A percentile compares a stretch with the other conserved stretches of the same genome.
phyloP scores from a whole-genome alignment of 2,113 vertebrate genomes.

The Seriola aureovittata region DNA sequence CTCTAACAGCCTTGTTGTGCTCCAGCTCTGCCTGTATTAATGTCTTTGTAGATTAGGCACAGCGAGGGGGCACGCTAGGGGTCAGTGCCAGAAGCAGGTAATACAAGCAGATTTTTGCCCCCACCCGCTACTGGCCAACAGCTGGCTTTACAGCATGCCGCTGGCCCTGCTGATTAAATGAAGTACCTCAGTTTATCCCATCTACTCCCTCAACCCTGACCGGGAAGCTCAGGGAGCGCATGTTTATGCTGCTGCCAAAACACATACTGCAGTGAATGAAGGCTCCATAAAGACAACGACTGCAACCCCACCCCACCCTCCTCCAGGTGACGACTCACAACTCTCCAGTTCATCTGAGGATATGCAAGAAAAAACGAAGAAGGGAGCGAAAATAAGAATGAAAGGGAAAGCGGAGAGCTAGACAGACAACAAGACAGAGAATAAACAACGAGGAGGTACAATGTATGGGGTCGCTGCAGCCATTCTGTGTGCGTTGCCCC shows the following conservation, averaged over 20 bases:
- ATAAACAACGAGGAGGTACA: constrained; percentile 35
- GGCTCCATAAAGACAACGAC: constrained; percentile 34
- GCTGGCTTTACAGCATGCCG: constrained; percentile 67
- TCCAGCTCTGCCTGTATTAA: constrained; percentile 70
- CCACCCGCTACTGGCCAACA: constrained; percentile 61
- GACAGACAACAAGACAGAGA: constrained; percentile 2
- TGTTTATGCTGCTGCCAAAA: constrained; percentile 69
- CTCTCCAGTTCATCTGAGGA: constrained; percentile 40
- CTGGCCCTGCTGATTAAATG: constrained; percentile 71
- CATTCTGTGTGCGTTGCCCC: constrained; percentile 51
- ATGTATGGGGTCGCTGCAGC: constrained; percentile 50
- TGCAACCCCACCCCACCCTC: neutral
- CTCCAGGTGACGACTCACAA: constrained; percentile 15
- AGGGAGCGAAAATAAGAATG: constrained; percentile 7
- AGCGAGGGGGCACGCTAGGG: constrained; percentile 60
- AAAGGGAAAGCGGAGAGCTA: constrained; percentile 35
- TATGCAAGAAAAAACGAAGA: neutral
- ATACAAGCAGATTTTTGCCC: constrained; percentile 65
- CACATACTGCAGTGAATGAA: constrained; percentile 44
- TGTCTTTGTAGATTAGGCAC: constrained; percentile 76
- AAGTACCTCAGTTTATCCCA: constrained; percentile 54
- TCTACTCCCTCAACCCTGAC: constrained; percentile 62
- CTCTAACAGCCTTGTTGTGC: constrained; percentile 60
- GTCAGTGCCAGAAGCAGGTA: constrained; percentile 73
- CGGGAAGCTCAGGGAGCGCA: constrained; percentile 31